Base-by-base conservation (phyloP, 2,888 invertebrate genomes). In the Glaucopsyche alexis region DNA sequence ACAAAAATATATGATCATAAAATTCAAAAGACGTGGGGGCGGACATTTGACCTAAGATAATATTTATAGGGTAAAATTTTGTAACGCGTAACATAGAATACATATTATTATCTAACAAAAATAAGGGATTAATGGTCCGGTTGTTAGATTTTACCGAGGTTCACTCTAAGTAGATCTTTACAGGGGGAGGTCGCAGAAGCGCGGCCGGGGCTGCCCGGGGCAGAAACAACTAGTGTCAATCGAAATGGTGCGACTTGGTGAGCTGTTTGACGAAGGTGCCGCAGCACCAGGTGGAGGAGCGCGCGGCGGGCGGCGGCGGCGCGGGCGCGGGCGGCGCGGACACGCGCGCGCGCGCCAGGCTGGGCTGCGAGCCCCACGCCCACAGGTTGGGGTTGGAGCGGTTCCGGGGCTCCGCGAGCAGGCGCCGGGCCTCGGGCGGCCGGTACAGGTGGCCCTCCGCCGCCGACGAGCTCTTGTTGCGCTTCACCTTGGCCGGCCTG, bases 241-340 rank as follows among this genome's bases (percentile, higher is more conserved):
- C 95, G 90, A 95, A 94, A 85, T 95, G 95, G 85, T 96, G 96
- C 73, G 96, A 95, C 89, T 96, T 96, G 81, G 95, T 95, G 90
- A 96, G 94, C 80, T 96, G 96, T 87, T 95, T 95, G 85, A 96
- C 96, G 90, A 96, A 96, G 79, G 95, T 95, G 85, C 96, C 96
- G 87, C 96, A 96, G 88, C 96, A 96, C 96, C 96, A 96, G 45
- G 95, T 95, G 78, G 95, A 94, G 75, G 95, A 95, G 79, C 95
- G 93, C 64, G 94, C 93, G 73, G 94, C 94, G 81, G 90, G 90
- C 45, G 80, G 85, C 45, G 80, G 85, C 74, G 79, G 84, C 60
- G 78, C 73, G 80, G 90, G 90, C 45, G 80, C 85, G 74, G 81
- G 81, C 74, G 79, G 84, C 52, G 78, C 73, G 79, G 77, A 82